phyloP scores from a whole-genome alignment of 1,140 invertebrate genomes.

The Eciton burchellii region DNA sequence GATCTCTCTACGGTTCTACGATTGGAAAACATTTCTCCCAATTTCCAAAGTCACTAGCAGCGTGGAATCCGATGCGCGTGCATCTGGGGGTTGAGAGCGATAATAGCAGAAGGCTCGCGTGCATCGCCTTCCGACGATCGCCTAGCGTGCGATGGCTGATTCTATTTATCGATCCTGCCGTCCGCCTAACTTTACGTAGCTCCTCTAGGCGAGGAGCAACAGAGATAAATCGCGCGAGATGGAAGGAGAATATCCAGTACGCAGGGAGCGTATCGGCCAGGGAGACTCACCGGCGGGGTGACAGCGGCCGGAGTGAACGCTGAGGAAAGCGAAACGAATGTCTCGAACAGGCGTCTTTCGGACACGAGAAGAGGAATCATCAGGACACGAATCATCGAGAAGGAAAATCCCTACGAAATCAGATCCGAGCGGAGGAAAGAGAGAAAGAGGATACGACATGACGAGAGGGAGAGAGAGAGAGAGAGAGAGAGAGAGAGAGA shows the following conservation, averaged over 20 bases:
- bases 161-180: constrained; percentile 80
- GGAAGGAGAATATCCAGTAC: constrained; percentile 45
- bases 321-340: neutral
- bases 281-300: constrained; percentile 16
- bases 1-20: neutral
- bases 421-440: neutral
- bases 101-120: constrained; percentile 36
- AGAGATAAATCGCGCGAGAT: constrained; percentile 47
- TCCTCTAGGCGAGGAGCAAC: constrained; percentile 46
- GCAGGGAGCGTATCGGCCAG: constrained; percentile 36
- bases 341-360: neutral
- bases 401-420: neutral
- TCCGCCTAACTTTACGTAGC: constrained; percentile 73
- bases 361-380: neutral
- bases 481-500: neutral
- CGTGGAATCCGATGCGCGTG: constrained; percentile 20
- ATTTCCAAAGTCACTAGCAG: neutral
- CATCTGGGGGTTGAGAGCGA: constrained; percentile 10
- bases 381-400: neutral
- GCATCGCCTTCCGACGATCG: constrained; percentile 74
- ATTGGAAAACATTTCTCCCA: neutral
- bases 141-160: constrained; percentile 81
- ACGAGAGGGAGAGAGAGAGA: too few relatives aligned
- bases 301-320: neutral
- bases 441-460: too few relatives aligned